These are phyloP conservation scores for Drosophila paranaensis DNA, from an alignment of 2,888 invertebrate species.

Conservation along the genomic window DNA sequence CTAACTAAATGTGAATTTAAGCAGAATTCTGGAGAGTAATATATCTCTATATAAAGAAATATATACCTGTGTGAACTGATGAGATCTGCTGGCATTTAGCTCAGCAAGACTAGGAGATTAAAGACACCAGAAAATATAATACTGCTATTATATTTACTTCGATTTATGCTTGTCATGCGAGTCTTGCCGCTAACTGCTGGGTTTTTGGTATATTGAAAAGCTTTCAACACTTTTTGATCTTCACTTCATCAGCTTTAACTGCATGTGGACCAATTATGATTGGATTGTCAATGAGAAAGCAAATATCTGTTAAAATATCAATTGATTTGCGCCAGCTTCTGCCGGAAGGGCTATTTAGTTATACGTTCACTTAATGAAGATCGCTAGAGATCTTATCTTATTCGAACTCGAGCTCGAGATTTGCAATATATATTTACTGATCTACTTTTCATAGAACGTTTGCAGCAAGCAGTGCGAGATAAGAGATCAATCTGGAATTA, in stretches of 20 bases:
- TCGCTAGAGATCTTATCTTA: no score
- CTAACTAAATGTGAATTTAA: neutral
- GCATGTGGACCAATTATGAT: constrained; percentile 1
- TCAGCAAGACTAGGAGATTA: neutral
- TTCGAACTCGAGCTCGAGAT: no score
- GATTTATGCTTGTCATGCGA: neutral
- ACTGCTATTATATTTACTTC: no score
- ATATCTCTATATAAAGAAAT: neutral
- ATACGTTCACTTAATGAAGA: no score
- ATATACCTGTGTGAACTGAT: neutral
- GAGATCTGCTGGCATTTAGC: neutral
- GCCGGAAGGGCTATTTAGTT: neutral
- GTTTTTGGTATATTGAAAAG: no score
- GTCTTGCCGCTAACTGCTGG: neutral
- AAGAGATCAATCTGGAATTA: neutral
- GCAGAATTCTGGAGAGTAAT: neutral
- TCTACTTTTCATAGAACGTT: neutral
- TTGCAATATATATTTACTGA: neutral
- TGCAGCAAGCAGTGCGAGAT: neutral
- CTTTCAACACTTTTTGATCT: no score
- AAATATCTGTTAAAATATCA: neutral
- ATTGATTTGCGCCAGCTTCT: neutral
- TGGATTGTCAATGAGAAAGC: neutral
- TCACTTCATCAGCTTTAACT: neutral
- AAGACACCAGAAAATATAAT: no score